A percentile compares a stretch with the other conserved stretches of the same genome.
These are phyloP conservation scores for Connochaetes taurinus DNA, from an alignment of 2,113 vertebrate genomes.

Conservation along the genomic window DNA sequence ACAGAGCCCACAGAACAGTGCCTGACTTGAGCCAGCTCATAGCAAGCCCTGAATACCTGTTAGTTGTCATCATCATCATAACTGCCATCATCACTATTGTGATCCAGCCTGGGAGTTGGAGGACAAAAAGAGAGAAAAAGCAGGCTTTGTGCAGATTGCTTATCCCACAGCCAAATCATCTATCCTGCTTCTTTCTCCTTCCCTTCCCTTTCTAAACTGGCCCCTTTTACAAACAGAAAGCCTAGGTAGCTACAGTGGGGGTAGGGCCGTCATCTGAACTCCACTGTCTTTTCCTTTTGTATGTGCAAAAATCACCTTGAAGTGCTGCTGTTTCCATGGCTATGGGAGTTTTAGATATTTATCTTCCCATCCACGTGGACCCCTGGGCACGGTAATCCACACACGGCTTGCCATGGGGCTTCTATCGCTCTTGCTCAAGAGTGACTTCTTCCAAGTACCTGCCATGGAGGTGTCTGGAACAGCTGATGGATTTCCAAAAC, in stretches of 20 bases:
- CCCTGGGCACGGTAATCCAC: background rate
- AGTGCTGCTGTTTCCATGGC: background rate
- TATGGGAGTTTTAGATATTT: background rate
- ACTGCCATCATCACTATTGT: background rate
- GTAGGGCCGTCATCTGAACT: background rate
- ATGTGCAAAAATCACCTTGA: slow-evolving; percentile 14
- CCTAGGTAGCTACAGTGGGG: background rate
- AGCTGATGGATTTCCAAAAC: slow-evolving; percentile 37
- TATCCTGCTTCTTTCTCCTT: background rate
- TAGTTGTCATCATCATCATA: background rate
- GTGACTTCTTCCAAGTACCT: background rate
- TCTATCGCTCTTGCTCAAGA: background rate
- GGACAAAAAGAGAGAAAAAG: background rate
- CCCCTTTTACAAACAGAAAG: background rate
- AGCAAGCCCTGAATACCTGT: background rate
- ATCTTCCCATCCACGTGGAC: background rate
- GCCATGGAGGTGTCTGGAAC: background rate
- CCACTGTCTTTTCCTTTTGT: background rate
- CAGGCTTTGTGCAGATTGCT: background rate
- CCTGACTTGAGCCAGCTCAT: accelerated
- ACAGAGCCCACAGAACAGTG: accelerated
- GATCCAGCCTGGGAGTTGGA: background rate
- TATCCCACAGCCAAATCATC: background rate
- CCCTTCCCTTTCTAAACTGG: background rate
- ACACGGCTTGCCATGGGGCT: background rate